These are phyloP conservation scores for Unio pictorum DNA, from an alignment of 2,888 invertebrate genomes.

Conservation along the genomic window DNA sequence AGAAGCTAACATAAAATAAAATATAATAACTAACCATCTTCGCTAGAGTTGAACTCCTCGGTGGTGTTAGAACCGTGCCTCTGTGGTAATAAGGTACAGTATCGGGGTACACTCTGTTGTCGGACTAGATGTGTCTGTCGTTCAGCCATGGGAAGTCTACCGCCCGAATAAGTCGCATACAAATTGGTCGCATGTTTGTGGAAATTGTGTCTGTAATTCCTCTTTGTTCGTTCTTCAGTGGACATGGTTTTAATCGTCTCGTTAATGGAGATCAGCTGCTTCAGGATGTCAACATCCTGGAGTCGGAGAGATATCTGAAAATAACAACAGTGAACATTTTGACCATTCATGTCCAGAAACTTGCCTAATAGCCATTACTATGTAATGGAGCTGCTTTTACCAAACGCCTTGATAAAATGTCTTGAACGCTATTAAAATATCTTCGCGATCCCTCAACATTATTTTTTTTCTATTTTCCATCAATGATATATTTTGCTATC, in stretches of 20 bases:
- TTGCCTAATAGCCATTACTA: no score
- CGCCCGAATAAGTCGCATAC: no score
- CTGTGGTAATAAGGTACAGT: slow-evolving; percentile 34
- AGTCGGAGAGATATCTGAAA: slow-evolving; percentile 34
- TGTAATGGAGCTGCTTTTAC: no score
- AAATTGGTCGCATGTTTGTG: no score
- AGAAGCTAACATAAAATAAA: no score
- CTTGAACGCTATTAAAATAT: no score
- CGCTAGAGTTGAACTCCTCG: slow-evolving; percentile 20
- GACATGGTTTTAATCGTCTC: slow-evolving; percentile 31
- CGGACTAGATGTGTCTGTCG: slow-evolving; percentile 27
- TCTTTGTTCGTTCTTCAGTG: slow-evolving; percentile 19
- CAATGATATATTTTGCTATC: no score
- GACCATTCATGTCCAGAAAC: no score
- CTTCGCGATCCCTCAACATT: no score
- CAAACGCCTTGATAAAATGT: no score
- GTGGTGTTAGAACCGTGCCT: slow-evolving; percentile 8
- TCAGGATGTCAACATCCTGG: slow-evolving; percentile 36
- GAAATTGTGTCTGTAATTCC: slow-evolving; percentile 3
- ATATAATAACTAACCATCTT: slow-evolving; percentile 3
- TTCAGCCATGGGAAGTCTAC: neutral
- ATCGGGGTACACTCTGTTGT: slow-evolving; percentile 34
- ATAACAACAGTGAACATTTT: neutral
- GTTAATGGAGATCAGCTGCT: slow-evolving; percentile 35
- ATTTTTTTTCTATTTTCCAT: no score